Base-by-base conservation (phyloP, 2,113 vertebrate genomes). In the Tenebrosternarchus preto region DNA sequence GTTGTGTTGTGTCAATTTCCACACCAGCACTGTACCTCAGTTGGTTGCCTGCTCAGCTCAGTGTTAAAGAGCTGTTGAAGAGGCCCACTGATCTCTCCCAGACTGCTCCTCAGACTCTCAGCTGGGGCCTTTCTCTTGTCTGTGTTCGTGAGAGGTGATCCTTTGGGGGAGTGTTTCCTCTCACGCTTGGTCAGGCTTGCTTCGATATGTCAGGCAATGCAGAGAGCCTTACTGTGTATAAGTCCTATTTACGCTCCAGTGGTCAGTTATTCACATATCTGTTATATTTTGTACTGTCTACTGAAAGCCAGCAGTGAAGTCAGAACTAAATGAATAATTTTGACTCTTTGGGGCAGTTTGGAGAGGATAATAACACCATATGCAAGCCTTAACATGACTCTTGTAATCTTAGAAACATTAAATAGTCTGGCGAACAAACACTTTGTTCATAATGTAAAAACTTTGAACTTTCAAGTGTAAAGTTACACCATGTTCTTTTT, bases 51-150 rank as follows among this genome's bases (percentile, higher is more conserved):
- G 61, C 79, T 83, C 76, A 61, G 56, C 72, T 74, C n/a, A 67
- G 76, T 77, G 78, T 83, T 83, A 73, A 43, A 82, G 46, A 70
- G 80, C 80, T 77, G 67, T 86, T 84, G 82, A 77, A 84, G 76
- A 76, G 82, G 79, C 29, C 82, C 57, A 72, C 82, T 84, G 77
- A 73, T 79, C 57, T 31, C 66, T 36, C 59, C 71, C 77, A 43
- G 46, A 77, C 43, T 70, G 71, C 78, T 80, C 46, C 82, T 56
- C 60, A 72, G 73, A 72, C 46, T 77, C 73, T 57, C 67, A 83
- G 77, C 39, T 43, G 50, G 68, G 33, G 50, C 39, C 67, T 73
- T 56, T 73, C 55, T 57, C 55, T 67, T 68, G 74, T 24, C 27
- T 25, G 69, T 36, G 76, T 84, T 82, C 74, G 50, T 80, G 39